phyloP scores from a whole-genome alignment of 2,888 invertebrate genomes.

The Oscheius sp. region DNA sequence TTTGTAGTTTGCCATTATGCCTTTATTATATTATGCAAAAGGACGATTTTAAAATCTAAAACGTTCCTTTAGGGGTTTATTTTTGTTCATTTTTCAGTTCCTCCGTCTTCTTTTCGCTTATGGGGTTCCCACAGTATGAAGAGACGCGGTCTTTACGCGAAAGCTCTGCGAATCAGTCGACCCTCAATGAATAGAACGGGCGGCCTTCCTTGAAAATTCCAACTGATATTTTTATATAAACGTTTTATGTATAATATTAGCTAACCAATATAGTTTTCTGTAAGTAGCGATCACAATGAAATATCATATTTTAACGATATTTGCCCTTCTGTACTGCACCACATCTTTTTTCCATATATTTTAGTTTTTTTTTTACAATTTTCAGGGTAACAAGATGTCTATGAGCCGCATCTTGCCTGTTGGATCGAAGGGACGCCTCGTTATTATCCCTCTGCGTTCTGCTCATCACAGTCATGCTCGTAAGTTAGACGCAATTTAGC shows the following conservation, averaged over 20 bases:
- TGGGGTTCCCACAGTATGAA: not conserved
- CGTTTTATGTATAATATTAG: not conserved
- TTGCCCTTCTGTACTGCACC: not conserved
- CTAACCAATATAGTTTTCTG: not conserved
- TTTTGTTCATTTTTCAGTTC: not conserved
- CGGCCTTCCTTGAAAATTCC: not conserved
- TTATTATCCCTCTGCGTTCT: slow-evolving; percentile 55
- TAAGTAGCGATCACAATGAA: not conserved
- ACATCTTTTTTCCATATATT: not conserved
- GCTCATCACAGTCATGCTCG: slow-evolving; percentile 55
- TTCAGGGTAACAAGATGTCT: slow-evolving; percentile 55
- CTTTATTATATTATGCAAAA: too few species aligned
- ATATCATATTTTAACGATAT: not conserved
- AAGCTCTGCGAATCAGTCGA: not conserved
- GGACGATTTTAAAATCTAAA: too few species aligned
- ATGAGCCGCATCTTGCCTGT: slow-evolving; percentile 61
- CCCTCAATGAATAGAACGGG: not conserved
- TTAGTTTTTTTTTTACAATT: not conserved
- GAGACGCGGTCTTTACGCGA: slow-evolving; percentile 1
- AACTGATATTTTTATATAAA: not conserved
- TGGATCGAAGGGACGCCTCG: slow-evolving; percentile 56
- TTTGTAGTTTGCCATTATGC: too few species aligned
- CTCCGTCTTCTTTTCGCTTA: not conserved
- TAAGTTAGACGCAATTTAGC: slow-evolving; percentile 23
- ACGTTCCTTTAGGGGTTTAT: too few species aligned